These are phyloP conservation scores for Ectemnius continuus DNA, from an alignment of 2,888 invertebrate species.

Conservation along the genomic window DNA sequence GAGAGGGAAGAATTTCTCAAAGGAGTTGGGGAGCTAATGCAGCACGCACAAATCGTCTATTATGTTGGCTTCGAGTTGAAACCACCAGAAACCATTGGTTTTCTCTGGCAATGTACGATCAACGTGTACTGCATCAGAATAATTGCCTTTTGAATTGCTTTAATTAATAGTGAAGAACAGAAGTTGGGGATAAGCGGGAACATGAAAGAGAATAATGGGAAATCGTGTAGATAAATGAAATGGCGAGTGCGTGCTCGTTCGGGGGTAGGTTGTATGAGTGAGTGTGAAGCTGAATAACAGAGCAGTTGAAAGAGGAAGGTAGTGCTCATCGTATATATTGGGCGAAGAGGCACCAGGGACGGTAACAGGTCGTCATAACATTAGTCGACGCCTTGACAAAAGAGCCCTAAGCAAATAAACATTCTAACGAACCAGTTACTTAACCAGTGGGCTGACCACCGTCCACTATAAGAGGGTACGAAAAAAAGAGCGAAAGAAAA, in stretches of 20 bases:
- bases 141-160: too few species aligned
- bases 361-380: slow-evolving; percentile 77
- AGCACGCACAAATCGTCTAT: too few species aligned
- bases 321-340: slow-evolving; percentile 60
- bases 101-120: too few species aligned
- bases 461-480: slow-evolving; percentile 39
- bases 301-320: slow-evolving; percentile 57
- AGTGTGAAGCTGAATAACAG: slow-evolving; percentile 45
- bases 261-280: slow-evolving; percentile 22
- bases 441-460: slow-evolving; percentile 67
- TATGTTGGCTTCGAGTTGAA: too few species aligned
- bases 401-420: slow-evolving; percentile 75
- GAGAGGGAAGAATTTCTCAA: too few species aligned
- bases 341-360: slow-evolving; percentile 57
- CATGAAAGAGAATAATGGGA: neutral
- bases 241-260: neutral
- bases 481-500: slow-evolving; percentile 56
- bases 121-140: too few species aligned
- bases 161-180: too few species aligned
- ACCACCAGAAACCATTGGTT: too few species aligned
- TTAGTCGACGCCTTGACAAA: slow-evolving; percentile 72
- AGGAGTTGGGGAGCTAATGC: too few species aligned
- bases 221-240: neutral
- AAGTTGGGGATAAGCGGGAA: too few species aligned
- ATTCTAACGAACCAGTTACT: slow-evolving; percentile 78